Conservation (phyloP, 2,888 invertebrate genomes). For the Sinopyrophorus schimmeli region DNA sequence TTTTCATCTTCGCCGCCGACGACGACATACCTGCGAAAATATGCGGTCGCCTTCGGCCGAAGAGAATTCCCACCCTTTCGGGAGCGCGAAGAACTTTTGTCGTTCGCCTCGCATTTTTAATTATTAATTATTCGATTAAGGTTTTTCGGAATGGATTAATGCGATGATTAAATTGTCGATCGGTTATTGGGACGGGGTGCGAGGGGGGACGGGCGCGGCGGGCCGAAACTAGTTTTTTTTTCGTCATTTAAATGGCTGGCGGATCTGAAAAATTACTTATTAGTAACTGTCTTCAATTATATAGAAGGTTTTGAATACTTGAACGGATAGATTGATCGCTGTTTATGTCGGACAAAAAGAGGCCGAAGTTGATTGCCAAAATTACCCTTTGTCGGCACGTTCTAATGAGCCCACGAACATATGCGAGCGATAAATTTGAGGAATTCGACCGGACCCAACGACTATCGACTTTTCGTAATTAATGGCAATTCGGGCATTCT, state of each 20-base stretch:
- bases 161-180: too few species aligned
- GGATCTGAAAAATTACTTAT: slow-evolving; percentile 26
- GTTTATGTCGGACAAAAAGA: slow-evolving; percentile 40
- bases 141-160: too few species aligned
- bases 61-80: slow-evolving; percentile 43
- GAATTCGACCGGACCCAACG: slow-evolving; percentile 34
- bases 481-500: slow-evolving; percentile 23
- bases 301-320: slow-evolving; percentile 33
- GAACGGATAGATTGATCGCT: slow-evolving; percentile 45
- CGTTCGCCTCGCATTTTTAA: too few species aligned
- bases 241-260: background rate
- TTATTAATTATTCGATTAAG: too few species aligned
- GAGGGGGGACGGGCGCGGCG: too few species aligned
- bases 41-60: slow-evolving; percentile 41
- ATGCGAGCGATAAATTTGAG: slow-evolving; percentile 45
- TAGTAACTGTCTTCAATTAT: slow-evolving; percentile 30
- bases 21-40: slow-evolving; percentile 39
- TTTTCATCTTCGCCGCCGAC: slow-evolving; percentile 39
- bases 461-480: slow-evolving; percentile 25
- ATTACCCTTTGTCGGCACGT: slow-evolving; percentile 49
- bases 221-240: background rate
- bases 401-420: slow-evolving; percentile 49
- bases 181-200: too few species aligned
- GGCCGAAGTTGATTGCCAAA: slow-evolving; percentile 48
- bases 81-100: too few species aligned